These are phyloP conservation scores for Eumerus sabulonum DNA, from an alignment of 2,888 invertebrate genomes.

Conservation along the genomic window DNA sequence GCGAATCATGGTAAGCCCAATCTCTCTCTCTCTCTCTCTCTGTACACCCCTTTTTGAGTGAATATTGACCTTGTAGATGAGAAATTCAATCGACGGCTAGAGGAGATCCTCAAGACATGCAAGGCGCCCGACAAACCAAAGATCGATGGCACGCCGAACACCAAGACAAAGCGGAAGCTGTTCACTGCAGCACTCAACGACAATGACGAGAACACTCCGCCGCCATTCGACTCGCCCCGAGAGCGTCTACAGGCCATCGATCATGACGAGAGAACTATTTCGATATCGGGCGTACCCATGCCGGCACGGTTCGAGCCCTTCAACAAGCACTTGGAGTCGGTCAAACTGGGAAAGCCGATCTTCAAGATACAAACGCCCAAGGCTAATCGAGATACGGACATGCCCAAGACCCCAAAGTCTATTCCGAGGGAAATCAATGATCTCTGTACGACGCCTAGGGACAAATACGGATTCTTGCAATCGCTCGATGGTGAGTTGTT, in stretches of 20 bases:
- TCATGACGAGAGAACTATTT: conserved; percentile 43
- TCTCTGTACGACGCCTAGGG: conserved; percentile 65
- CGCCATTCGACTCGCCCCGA: conserved; percentile 46
- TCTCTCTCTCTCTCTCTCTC: background rate
- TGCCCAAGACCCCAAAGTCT: conserved; percentile 37
- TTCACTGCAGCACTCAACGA: conserved; percentile 75
- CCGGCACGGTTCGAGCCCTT: conserved; percentile 70
- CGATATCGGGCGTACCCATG: conserved; percentile 55
- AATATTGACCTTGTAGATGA: conserved; percentile 68
- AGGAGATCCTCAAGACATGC: conserved; percentile 74
- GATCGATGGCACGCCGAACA: conserved; percentile 70
- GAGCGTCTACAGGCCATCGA: conserved; percentile 50
- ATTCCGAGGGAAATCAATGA: conserved; percentile 22
- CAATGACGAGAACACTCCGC: conserved; percentile 69
- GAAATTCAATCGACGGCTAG: conserved; percentile 70
- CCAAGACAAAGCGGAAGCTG: conserved; percentile 73
- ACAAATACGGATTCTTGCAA: conserved; percentile 75
- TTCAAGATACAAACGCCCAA: conserved; percentile 71
- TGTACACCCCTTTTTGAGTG: too few relatives aligned
- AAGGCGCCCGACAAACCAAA: conserved; percentile 72
- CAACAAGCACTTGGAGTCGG: conserved; percentile 72
- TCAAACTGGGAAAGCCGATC: conserved; percentile 72
- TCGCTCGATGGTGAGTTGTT: conserved; percentile 74
- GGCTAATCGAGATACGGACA: conserved; percentile 11
- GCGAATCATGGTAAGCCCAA: conserved; percentile 71